Evolutionary conservation across 2,113 vertebrate species (phyloP), one percentile per base, ranked within the genome.

Genomic region (Toxostoma redivivum): DNA sequence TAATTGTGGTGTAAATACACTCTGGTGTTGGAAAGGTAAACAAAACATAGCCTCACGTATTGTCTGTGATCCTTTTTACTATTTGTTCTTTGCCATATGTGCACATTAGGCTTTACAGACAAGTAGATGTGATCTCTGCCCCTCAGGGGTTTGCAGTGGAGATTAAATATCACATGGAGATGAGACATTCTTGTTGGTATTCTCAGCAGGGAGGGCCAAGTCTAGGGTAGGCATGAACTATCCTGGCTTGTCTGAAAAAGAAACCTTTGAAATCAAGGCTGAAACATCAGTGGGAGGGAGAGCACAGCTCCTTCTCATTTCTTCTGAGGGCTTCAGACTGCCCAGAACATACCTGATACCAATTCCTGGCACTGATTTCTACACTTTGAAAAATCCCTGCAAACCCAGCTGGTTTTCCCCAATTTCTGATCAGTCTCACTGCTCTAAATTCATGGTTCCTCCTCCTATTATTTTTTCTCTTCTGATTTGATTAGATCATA

Each of bases 41-140:
- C 79, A 93, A 78, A 96, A 78, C n/a, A 86, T 64, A 64, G 72
- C 48, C 31, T 78, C 56, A 33, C 38, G 11, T 67, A 74, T 42
- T 84, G 85, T 64, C 88, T 92, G 86, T 86, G 90, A 96, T 93
- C 94, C 71, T 93, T 88, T 95, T 61, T 88, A 37, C 89, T 94
- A 83, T 94, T 95, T 95, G 76, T 81, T 96, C 82, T 92, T 78
- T 88, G 90, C 95, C 95, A 95, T 96, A 93, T 96, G 93, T 81
- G 94, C 94, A 76, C 76, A 64, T 93, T 88, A 94, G 90, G 56
- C 83, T 94, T 93, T 74, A 88, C 88, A 95, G 93, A 94, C 85
- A 94, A 94, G 87, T 44, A 48, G 85, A 90, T 93, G 93, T 96
- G 94, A 92, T 96, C 93, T 92, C 93, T 94, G 85, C 72, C 94